phyloP scores from a whole-genome alignment of 2,888 invertebrate genomes.

The Drosophila sordidula region DNA sequence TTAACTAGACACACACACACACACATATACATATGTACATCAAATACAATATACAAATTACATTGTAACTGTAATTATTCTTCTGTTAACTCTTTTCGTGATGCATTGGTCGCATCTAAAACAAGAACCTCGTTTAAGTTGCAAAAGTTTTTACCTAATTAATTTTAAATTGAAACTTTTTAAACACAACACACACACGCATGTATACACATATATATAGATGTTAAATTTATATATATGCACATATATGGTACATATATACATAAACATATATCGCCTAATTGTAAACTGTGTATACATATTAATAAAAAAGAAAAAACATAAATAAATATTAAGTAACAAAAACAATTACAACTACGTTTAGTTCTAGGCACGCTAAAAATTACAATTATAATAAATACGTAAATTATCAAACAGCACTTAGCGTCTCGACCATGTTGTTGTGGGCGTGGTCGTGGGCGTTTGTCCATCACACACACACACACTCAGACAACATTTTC shows the following conservation, averaged over 20 bases:
- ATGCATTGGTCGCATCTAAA: constrained; percentile 85
- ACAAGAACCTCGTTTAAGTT: constrained; percentile 80
- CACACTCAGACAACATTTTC: constrained; percentile 14
- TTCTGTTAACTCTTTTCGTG: constrained; percentile 71
- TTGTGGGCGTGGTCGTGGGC: constrained; percentile 40
- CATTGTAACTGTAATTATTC: constrained; percentile 49
- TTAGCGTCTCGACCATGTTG: constrained; percentile 29
- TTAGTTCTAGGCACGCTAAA: constrained; percentile 40
- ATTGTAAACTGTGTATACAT: constrained; percentile 63
- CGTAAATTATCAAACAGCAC: constrained; percentile 52
- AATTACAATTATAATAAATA: constrained; percentile 41
- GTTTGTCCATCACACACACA: constrained; percentile 30
- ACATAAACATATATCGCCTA: constrained; percentile 30
- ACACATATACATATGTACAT: constrained; percentile 31
- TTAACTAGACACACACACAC: constrained; percentile 47
- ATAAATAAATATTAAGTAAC: constrained; percentile 34
- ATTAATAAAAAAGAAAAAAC: constrained; percentile 23
- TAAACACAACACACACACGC: constrained; percentile 25
- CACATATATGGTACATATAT: constrained; percentile 18
- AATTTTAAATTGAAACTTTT: constrained; percentile 50
- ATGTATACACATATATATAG: constrained; percentile 7
- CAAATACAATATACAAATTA: constrained; percentile 14
- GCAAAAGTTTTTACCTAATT: constrained; percentile 63
- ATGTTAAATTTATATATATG: constrained; percentile 18
- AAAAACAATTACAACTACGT: constrained; percentile 40